A percentile compares a stretch with the other conserved stretches of the same genome.
Evolutionary conservation across 2,888 invertebrate species (phyloP).

Genomic region (Clunio marinus): DNA sequence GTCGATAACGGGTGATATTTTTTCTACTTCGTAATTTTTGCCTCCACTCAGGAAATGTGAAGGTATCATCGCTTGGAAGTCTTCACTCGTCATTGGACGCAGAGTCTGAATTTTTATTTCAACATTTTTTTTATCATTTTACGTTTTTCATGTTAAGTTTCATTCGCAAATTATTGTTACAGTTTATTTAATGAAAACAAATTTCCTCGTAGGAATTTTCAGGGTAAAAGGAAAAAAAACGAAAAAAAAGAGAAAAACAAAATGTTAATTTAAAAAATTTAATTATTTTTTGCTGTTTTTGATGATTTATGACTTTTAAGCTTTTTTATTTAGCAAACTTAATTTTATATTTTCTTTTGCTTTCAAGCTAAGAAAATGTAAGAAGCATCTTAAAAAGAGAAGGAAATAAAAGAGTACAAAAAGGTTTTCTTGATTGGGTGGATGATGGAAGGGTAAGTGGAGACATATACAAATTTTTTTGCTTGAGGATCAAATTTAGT

Average conservation of each 20-base stretch:
- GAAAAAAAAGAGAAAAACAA: conserved; percentile 15
- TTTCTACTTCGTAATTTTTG: conserved; percentile 41
- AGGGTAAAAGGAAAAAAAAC: conserved; percentile 14
- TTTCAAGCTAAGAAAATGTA: too few relatives aligned
- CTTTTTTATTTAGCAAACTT: neutral
- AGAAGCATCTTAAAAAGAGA: too few relatives aligned
- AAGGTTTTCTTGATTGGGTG: too few relatives aligned
- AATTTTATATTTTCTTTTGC: conserved; percentile 7
- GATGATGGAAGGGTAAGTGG: too few relatives aligned
- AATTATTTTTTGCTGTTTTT: conserved; percentile 9
- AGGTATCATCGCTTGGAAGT: conserved; percentile 93
- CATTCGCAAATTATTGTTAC: too few relatives aligned
- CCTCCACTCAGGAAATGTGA: conserved; percentile 81
- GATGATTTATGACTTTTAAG: conserved; percentile 9
- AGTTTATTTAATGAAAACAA: too few relatives aligned
- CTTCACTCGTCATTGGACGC: conserved; percentile 87
- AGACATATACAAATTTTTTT: too few relatives aligned
- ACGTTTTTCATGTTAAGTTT: neutral
- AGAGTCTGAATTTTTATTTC: conserved; percentile 49
- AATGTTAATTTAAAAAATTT: conserved; percentile 33
- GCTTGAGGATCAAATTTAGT: too few relatives aligned
- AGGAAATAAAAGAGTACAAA: too few relatives aligned
- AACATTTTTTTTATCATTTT: conserved; percentile 25
- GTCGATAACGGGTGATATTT: conserved; percentile 47
- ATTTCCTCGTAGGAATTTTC: neutral